Evolutionary conservation across 1,140 invertebrate genomes (phyloP).

Genomic region (Drosophila eugracilis): DNA sequence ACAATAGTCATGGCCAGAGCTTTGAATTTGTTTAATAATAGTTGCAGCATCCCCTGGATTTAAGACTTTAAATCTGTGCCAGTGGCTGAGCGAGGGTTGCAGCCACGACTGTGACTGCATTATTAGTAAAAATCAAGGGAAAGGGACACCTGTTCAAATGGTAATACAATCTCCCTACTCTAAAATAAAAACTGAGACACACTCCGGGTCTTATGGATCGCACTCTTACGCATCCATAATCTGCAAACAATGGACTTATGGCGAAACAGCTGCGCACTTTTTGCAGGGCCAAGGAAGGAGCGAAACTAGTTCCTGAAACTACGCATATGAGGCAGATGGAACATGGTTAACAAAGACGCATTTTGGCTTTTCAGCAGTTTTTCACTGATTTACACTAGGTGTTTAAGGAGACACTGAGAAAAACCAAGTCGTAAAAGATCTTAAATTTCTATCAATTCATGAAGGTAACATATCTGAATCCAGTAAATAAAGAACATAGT

Average conservation of each 20-base stretch:
- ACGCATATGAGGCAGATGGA: slow-evolving; percentile 45
- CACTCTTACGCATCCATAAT: slow-evolving; percentile 32
- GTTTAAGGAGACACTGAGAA: slow-evolving; percentile 12
- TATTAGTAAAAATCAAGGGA: slow-evolving; percentile 14
- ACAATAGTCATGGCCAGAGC: slow-evolving; percentile 29
- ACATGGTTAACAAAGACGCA: slow-evolving; percentile 30
- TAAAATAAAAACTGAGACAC: slow-evolving; percentile 33
- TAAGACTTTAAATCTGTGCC: neutral
- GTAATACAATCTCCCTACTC: slow-evolving; percentile 28
- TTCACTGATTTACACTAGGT: slow-evolving; percentile 5
- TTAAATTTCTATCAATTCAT: neutral
- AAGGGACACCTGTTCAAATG: slow-evolving; percentile 50
- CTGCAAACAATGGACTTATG: slow-evolving; percentile 33
- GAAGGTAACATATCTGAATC: neutral
- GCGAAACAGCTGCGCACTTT: slow-evolving; percentile 40
- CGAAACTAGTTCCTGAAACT: slow-evolving; percentile 46
- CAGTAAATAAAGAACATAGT: no score
- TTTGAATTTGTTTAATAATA: slow-evolving; percentile 37
- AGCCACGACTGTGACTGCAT: slow-evolving; percentile 16
- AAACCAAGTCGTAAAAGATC: neutral
- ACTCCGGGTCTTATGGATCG: slow-evolving; percentile 25
- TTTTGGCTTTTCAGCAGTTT: slow-evolving; percentile 37
- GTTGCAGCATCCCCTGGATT: slow-evolving; percentile 29
- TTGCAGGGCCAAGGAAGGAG: slow-evolving; percentile 17
- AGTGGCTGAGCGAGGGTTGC: slow-evolving; percentile 8